A percentile compares a stretch with the other conserved stretches of the same genome.
Conservation (phyloP, 2,113 vertebrate genomes). For the Brachyhypopomus occidentalis region DNA sequence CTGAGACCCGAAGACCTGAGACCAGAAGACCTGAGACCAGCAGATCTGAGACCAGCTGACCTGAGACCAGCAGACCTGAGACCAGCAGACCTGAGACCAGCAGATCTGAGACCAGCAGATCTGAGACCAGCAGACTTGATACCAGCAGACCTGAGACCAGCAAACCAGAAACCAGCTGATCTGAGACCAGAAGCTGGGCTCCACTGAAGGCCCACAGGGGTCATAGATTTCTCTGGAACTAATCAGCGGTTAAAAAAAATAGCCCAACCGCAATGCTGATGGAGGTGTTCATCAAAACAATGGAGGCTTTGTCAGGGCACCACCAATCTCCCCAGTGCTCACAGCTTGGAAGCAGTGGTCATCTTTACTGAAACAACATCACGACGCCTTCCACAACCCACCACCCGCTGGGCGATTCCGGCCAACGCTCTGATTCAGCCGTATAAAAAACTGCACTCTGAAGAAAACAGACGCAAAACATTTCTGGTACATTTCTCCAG, state of each 20-base stretch:
- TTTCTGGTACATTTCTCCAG: constrained; percentile 16
- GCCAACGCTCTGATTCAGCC: constrained; percentile 6
- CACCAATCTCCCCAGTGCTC: constrained; percentile 57
- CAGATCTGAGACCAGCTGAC: too few species aligned
- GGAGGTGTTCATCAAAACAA: constrained; percentile 60
- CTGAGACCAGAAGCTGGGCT: constrained; percentile 12
- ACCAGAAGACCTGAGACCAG: background rate
- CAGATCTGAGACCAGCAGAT: background rate
- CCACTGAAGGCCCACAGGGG: constrained; percentile 23
- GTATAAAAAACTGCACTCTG: constrained; percentile 1
- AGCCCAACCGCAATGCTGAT: constrained; percentile 46
- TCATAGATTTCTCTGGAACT: constrained; percentile 55
- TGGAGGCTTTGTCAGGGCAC: constrained; percentile 62
- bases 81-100: constrained; percentile 1
- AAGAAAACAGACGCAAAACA: constrained; percentile 45
- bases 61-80: too few species aligned
- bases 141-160: constrained; percentile 17
- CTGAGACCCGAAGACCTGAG: constrained; percentile 2
- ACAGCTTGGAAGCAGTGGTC: constrained; percentile 49
- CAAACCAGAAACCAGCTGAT: constrained; percentile 6
- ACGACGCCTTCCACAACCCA: background rate
- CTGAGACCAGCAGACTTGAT: too few species aligned
- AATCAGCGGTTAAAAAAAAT: constrained; percentile 54
- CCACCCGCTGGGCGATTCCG: background rate
- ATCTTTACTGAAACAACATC: constrained; percentile 48